Conservation (phyloP, 2,113 vertebrate species). For the Willisornis vidua region DNA sequence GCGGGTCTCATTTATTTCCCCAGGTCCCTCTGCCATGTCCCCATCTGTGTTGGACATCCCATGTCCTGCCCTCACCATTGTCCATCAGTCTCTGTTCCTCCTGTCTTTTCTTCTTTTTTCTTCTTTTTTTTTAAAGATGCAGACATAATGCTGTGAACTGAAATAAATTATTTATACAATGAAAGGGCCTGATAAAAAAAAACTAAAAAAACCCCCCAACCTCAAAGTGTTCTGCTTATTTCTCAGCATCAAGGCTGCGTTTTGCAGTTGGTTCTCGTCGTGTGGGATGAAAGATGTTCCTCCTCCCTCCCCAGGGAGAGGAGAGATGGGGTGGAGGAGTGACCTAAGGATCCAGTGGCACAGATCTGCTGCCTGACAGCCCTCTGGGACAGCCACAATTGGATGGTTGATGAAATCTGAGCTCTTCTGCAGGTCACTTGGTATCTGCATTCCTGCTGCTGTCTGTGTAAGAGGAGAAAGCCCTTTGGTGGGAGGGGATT, state of each 20-base stretch:
- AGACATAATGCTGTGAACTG: constrained; percentile 73
- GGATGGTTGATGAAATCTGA: neutral
- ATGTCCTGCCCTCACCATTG: neutral
- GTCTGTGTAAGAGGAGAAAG: neutral
- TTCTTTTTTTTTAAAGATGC: constrained; percentile 34
- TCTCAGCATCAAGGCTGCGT: neutral
- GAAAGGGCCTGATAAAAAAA: constrained; percentile 54
- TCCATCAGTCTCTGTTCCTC: neutral
- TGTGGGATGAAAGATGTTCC: neutral
- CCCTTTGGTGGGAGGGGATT: neutral
- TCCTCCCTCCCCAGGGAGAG: neutral
- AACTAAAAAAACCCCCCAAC: neutral
- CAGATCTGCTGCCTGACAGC: neutral
- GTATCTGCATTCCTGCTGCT: neutral
- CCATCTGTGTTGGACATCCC: constrained; percentile 15
- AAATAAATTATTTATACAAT: constrained; percentile 81
- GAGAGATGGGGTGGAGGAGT: neutral
- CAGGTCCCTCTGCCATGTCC: neutral
- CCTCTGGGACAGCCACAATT: neutral
- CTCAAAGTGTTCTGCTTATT: constrained; percentile 10
- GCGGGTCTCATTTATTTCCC: neutral
- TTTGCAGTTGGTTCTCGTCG: neutral
- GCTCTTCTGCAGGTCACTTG: neutral
- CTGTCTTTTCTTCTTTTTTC: neutral
- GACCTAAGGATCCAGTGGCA: neutral